phyloP scores from a whole-genome alignment of 2,888 invertebrate genomes.

The Spodoptera picta region DNA sequence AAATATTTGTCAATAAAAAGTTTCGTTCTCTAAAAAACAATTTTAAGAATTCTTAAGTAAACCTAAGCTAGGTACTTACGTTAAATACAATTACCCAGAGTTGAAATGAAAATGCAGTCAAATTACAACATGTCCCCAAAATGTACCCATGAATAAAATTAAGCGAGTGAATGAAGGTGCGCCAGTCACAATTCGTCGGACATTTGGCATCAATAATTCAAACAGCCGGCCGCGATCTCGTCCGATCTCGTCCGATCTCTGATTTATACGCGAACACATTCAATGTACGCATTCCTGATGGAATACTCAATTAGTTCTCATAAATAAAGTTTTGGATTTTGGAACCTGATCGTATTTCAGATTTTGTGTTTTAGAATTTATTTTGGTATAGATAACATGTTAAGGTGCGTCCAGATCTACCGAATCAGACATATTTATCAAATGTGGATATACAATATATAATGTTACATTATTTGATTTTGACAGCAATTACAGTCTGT shows the following conservation, averaged over 20 bases:
- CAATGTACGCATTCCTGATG: conserved; percentile 46
- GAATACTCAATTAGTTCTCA: conserved; percentile 50
- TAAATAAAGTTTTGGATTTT: conserved; percentile 51
- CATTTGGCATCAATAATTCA: conserved; percentile 63
- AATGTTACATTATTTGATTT: no score
- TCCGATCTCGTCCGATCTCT: conserved; percentile 53
- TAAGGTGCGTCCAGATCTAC: neutral
- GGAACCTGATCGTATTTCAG: conserved; percentile 36
- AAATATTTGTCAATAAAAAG: no score
- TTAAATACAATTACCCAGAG: no score
- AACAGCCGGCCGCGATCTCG: conserved; percentile 49
- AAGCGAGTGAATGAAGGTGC: conserved; percentile 52
- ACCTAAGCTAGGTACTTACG: no score
- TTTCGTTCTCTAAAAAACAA: no score
- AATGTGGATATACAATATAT: no score
- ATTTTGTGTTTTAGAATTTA: conserved; percentile 31
- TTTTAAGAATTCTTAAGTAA: no score
- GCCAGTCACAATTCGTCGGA: conserved; percentile 58
- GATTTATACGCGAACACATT: conserved; percentile 58
- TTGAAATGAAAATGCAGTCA: no score
- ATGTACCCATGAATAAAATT: conserved; percentile 41
- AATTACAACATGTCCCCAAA: conserved; percentile 4
- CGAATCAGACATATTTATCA: no score
- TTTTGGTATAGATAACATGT: conserved; percentile 10
- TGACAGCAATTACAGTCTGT: no score